Conservation (phyloP, 2,888 invertebrate species). For the Parnassius glacialis region DNA sequence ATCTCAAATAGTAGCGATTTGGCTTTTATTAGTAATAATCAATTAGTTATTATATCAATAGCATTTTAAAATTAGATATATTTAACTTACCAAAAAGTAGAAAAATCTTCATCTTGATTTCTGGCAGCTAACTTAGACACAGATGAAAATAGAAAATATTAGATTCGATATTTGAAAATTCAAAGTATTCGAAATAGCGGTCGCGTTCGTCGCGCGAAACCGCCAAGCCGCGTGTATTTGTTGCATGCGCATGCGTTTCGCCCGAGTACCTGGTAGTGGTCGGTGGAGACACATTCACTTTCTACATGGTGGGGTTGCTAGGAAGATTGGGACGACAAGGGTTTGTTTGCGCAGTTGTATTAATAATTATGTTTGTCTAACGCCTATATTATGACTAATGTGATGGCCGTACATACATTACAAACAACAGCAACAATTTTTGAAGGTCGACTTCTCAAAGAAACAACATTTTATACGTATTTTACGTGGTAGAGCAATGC, state of each 20-base stretch:
- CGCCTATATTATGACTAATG: too few species aligned
- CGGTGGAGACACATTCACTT: constrained; percentile 67
- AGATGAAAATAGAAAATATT: constrained; percentile 41
- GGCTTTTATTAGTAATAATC: background rate
- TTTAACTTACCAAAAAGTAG: constrained; percentile 63
- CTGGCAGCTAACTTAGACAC: constrained; percentile 59
- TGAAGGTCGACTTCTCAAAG: too few species aligned
- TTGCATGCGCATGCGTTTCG: constrained; percentile 45
- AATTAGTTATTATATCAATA: background rate
- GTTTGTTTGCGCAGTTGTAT: constrained; percentile 61
- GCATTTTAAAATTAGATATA: constrained; percentile 25
- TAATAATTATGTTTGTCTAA: background rate
- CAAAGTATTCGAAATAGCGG: constrained; percentile 33
- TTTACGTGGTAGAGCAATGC: too few species aligned
- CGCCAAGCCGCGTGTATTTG: constrained; percentile 67
- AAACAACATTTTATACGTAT: too few species aligned
- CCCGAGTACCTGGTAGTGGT: constrained; percentile 36
- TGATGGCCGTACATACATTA: too few species aligned
- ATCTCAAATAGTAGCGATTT: background rate
- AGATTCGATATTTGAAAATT: constrained; percentile 44
- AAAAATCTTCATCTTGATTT: constrained; percentile 60
- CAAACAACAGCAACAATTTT: too few species aligned
- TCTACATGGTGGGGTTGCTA: constrained; percentile 71
- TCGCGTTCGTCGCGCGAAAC: constrained; percentile 67
- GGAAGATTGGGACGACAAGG: constrained; percentile 65